Evolutionary conservation across 2,797 vertebrate species (phyloP).

Genomic region (Tapera naevia): DNA sequence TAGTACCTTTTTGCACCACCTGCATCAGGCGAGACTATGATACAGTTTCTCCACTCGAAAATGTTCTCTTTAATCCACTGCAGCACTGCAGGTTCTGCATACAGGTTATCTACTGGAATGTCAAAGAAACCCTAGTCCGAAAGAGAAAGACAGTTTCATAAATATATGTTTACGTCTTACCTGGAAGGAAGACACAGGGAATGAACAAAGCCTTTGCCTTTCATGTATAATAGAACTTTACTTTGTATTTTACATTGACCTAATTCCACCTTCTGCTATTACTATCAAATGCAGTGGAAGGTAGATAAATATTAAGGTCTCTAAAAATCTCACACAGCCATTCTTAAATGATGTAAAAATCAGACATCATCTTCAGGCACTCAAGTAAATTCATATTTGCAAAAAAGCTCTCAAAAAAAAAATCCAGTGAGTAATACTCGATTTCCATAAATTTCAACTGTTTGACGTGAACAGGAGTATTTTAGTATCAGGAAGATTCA

Average conservation of each 20-base stretch:
- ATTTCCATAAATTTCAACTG: not conserved
- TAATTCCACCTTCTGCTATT: not conserved
- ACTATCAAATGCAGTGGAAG: not conserved
- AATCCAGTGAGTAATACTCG: not conserved
- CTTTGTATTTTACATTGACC: not conserved
- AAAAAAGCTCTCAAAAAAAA: not conserved
- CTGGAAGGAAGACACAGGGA: not conserved
- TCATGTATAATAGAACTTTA: not conserved
- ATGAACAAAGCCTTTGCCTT: not conserved
- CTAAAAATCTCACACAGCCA: not conserved
- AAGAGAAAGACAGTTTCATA: not conserved
- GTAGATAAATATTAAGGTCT: not conserved
- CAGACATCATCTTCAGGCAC: not conserved
- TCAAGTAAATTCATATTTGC: not conserved
- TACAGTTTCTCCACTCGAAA: conserved; percentile 89
- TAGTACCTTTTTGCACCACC: conserved; percentile 92
- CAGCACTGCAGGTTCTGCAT: conserved; percentile 92
- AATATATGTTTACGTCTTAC: not conserved
- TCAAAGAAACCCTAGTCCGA: conserved; percentile 89
- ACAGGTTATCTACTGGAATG: conserved; percentile 95
- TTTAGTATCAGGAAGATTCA: not conserved
- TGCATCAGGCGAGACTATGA: conserved; percentile 93
- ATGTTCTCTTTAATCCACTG: conserved; percentile 95
- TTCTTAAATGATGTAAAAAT: not conserved
- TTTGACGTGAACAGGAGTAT: not conserved